These are phyloP conservation scores for Poeciliopsis prolifica DNA, from an alignment of 2,113 vertebrate species.

Conservation along the genomic window DNA sequence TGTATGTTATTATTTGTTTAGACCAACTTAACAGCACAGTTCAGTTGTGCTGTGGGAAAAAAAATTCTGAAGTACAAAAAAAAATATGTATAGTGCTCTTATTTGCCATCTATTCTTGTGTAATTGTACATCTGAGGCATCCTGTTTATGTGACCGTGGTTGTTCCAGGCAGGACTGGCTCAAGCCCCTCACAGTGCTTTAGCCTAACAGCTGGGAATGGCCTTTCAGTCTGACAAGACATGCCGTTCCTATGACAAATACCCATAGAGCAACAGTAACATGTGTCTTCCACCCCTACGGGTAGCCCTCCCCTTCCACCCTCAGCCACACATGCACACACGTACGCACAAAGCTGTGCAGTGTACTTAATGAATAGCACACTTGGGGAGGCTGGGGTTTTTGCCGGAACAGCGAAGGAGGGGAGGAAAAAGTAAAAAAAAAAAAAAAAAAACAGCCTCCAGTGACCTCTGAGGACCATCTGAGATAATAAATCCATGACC, in stretches of 20 bases:
- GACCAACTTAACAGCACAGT: not conserved
- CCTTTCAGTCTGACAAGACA: conserved; percentile 85
- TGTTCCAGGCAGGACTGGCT: conserved; percentile 79
- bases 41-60: not conserved
- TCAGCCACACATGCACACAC: not conserved
- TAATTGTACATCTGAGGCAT: conserved; percentile 85
- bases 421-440: not conserved
- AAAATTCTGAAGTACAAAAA: conserved; percentile 10
- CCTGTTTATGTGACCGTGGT: conserved; percentile 88
- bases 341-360: conserved; percentile 55
- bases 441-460: conserved; percentile 47
- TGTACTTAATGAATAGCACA: conserved; percentile 85
- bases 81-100: conserved; percentile 72
- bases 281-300: conserved; percentile 80
- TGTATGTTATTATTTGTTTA: not conserved
- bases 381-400: conserved; percentile 73
- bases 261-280: conserved; percentile 85
- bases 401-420: conserved; percentile 57
- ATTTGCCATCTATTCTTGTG: conserved; percentile 85
- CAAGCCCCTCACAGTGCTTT: conserved; percentile 83
- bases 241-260: conserved; percentile 95
- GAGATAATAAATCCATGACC: conserved; percentile 91
- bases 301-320: conserved; percentile 9
- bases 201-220: conserved; percentile 89
- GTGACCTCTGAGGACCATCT: conserved; percentile 84